Conservation (phyloP, 2,888 invertebrate genomes). For the Apodemia hepburni region DNA sequence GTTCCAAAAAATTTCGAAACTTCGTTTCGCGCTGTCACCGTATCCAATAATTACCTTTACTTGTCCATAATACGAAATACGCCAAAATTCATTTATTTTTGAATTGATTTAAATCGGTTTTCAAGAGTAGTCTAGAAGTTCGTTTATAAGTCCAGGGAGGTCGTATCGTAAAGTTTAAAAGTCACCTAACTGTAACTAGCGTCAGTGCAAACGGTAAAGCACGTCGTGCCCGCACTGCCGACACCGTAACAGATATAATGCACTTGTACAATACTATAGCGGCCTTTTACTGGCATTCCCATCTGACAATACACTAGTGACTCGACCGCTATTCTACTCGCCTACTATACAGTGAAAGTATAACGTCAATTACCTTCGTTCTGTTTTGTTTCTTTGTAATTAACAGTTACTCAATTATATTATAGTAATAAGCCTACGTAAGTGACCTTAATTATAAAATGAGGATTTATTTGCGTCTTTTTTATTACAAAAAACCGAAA, state of each 20-base stretch:
- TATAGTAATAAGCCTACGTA: too few species aligned
- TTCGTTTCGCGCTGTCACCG: too few species aligned
- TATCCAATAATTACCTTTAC: too few species aligned
- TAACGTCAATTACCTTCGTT: neutral
- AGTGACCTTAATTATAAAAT: too few species aligned
- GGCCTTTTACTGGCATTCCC: slow-evolving; percentile 5
- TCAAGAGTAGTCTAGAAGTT: neutral
- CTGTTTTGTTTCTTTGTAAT: neutral
- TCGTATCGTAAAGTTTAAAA: slow-evolving; percentile 36
- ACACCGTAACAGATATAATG: slow-evolving; percentile 23
- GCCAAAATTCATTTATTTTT: too few species aligned
- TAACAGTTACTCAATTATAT: too few species aligned
- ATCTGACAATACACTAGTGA: slow-evolving; percentile 6
- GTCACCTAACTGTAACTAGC: slow-evolving; percentile 35
- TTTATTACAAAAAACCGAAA: too few species aligned
- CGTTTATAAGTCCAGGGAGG: slow-evolving; percentile 19
- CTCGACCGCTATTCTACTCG: neutral
- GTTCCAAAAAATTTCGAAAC: too few species aligned
- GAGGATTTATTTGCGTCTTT: too few species aligned
- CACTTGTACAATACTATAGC: slow-evolving; percentile 16
- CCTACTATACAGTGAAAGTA: slow-evolving; percentile 1
- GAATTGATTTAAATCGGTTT: too few species aligned
- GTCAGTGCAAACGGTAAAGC: slow-evolving; percentile 33
- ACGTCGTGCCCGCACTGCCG: slow-evolving; percentile 28
- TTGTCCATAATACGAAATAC: too few species aligned